Conservation (phyloP, 2,797 vertebrate genomes). For the Dendrocincla tyrannina region DNA sequence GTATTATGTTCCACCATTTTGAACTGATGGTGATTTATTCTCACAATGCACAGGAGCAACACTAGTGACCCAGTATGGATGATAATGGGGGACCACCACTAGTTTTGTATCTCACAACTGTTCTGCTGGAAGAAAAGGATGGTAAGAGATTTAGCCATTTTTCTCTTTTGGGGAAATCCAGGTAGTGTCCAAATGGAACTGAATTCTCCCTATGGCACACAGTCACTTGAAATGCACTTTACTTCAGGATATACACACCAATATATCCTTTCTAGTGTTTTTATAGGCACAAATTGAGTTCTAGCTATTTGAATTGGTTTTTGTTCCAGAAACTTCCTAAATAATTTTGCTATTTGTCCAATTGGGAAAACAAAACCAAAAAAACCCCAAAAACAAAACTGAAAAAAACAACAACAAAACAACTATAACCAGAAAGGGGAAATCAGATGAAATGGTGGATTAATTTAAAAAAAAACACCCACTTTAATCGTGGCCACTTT, state of each 20-base stretch:
- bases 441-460: constrained; percentile 15
- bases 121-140: background rate
- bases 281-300: background rate
- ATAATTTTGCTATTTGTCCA: background rate
- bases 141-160: background rate
- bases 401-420: background rate
- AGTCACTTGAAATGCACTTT: background rate
- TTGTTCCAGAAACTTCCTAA: background rate
- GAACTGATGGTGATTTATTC: background rate
- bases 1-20: background rate
- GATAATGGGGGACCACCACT: background rate
- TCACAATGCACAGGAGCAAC: background rate
- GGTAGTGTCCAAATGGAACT: background rate
- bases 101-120: background rate
- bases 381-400: background rate
- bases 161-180: background rate
- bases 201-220: background rate
- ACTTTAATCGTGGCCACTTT: background rate
- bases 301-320: background rate
- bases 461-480: background rate
- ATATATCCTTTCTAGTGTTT: background rate
- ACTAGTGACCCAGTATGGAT: background rate
- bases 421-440: background rate
- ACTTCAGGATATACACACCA: background rate
- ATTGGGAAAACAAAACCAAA: background rate